phyloP scores from a whole-genome alignment of 2,888 invertebrate genomes.

The Amiota mariae region DNA sequence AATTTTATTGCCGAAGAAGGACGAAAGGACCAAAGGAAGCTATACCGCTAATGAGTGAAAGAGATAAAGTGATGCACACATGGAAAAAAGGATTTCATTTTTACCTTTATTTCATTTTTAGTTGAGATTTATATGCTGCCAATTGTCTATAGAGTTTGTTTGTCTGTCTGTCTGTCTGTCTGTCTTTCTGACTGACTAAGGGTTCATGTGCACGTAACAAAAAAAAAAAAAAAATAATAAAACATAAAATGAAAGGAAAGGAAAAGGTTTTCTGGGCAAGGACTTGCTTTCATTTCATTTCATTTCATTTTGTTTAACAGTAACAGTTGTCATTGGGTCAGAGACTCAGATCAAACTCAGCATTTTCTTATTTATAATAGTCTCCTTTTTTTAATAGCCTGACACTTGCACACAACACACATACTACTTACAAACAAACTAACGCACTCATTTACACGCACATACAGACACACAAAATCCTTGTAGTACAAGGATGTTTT shows the following conservation, averaged over 20 bases:
- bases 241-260: conserved; percentile 43
- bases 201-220: conserved; percentile 3
- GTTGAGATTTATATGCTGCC: conserved; percentile 61
- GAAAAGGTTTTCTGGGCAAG: conserved; percentile 32
- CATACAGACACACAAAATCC: conserved; percentile 35
- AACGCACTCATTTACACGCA: conserved; percentile 19
- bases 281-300: conserved; percentile 27
- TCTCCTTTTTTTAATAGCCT: conserved; percentile 62
- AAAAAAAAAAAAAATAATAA: conserved; percentile 36
- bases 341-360: conserved; percentile 45
- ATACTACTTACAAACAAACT: too few relatives aligned
- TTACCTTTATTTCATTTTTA: conserved; percentile 67
- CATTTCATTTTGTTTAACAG: conserved; percentile 58
- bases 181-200: too few relatives aligned
- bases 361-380: conserved; percentile 67
- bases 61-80: conserved; percentile 25
- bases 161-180: too few relatives aligned
- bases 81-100: conserved; percentile 47
- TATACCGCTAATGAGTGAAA: conserved; percentile 16
- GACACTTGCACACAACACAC: conserved; percentile 46
- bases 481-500: conserved; percentile 12
- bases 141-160: too few relatives aligned
- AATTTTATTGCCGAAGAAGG: not conserved
- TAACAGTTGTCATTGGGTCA: too few relatives aligned
- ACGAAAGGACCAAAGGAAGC: not conserved